Evolutionary conservation across 1,140 invertebrate species (phyloP).

Genomic region (Himalopsyche phryganea): DNA sequence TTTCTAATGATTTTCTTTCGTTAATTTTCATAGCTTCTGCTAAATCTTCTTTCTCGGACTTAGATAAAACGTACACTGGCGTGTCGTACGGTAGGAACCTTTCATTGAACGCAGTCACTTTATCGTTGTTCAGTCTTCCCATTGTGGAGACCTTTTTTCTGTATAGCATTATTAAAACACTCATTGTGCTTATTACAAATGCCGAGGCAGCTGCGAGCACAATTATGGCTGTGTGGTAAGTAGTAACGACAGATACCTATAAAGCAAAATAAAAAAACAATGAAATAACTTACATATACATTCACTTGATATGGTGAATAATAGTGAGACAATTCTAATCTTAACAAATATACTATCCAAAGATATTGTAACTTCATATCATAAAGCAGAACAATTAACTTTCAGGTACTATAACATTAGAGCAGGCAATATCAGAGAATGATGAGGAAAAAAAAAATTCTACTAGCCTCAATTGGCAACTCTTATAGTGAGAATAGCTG

Average conservation of each 20-base stretch:
- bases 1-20: constrained; percentile 8
- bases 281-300: not conserved
- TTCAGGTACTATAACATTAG: too few relatives aligned
- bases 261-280: not conserved
- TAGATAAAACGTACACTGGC: constrained; percentile 57
- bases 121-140: constrained; percentile 44
- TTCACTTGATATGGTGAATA: not conserved
- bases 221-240: constrained; percentile 68
- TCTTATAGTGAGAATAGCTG: too few relatives aligned
- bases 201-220: constrained; percentile 67
- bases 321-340: not conserved
- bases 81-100: constrained; percentile 52
- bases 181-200: constrained; percentile 67
- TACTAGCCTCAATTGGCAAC: too few relatives aligned
- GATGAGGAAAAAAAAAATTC: too few relatives aligned
- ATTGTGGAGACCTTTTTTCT: constrained; percentile 54
- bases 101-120: constrained; percentile 52
- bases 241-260: constrained; percentile 59
- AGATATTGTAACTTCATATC: too few relatives aligned
- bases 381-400: too few relatives aligned
- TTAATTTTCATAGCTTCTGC: constrained; percentile 25
- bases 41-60: constrained; percentile 40
- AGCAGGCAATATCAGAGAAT: too few relatives aligned
- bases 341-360: not conserved
- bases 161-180: constrained; percentile 66